Evolutionary conservation across 2,113 vertebrate species (phyloP), one percentile per base, ranked within the genome.

Genomic region (Proteles cristata): DNA sequence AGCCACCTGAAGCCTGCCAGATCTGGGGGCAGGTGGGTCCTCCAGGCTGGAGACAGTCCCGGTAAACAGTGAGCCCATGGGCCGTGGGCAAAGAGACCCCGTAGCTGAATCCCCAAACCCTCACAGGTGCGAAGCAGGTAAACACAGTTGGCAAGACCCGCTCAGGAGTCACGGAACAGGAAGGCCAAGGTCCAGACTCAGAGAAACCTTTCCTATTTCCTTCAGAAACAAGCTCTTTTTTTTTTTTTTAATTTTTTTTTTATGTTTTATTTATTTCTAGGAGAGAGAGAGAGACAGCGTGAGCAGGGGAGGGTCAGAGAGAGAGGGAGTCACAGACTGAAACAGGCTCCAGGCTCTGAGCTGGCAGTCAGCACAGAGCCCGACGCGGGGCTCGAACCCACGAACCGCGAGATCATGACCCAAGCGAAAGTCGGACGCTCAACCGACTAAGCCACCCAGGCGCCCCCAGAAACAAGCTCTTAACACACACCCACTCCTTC

Each of bases 131-230:
- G 53, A 63, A 15, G 9, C 5, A 12, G 7, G 4, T 19, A 2
- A 16, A 3, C 5, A 4, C 28, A 14, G 48, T 3, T 69, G 25
- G 21, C 7, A 6, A 3, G 19, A 25, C n/a, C 77, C 31, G 23
- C 25, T 21, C 3, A 6, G n/a, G 11, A 39, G 31, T n/a, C 26
- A 2, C 0, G 2, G 3, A 3, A 15, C 65, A 66, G 65, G 17
- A 39, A 76, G n/a, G 55, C 55, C 31, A 77, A 58, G 43, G 7
- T 63, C 66, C 39, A 10, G 0, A 15, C 77, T 71, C 85, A 28
- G 63, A 43, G 23, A 83, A 21, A 45, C 11, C 14, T 8, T 63
- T 3, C 2, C 2, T 31, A 5, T 63, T 50, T 79, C 45, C 21
- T 43, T 84, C 45, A 12, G 15, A 43, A 15, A 35, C 84, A 53